Base-by-base conservation (phyloP, 2,113 vertebrate species). In the Chascanopsetta lugubris region DNA sequence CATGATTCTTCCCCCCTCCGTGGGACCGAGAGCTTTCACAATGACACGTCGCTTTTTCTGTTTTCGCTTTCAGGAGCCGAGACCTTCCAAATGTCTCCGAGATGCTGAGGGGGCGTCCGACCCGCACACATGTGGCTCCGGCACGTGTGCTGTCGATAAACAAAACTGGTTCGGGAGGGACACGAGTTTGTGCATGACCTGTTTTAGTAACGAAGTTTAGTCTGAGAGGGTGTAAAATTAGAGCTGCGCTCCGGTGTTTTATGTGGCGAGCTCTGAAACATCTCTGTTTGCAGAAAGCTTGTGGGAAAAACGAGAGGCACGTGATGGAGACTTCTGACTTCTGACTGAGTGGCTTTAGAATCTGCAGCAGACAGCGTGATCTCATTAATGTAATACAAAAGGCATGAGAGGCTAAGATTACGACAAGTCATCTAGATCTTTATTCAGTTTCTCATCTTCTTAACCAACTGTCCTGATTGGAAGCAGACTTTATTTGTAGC, bases 1-100 rank as follows among this genome's bases (percentile, higher is more conserved):
- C 36, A 59, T 53, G 59, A 75, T 75, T 86, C 80, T 72, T 80
- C 70, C 78, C 46, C 60, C 12, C 21, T n/a, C n/a, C n/a, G n/a
- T 21, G 45, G 64, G 30, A 30, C 54, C 40, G 30, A 60, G 45
- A 68, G 9, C 71, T 89, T 85, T 83, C 75, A 83, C 34, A 84
- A 70, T 83, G 72, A 86, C 50, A 75, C 64, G 53, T 40, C 29
- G 61, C 25, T 17, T 45, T 56, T 32, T 53, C 24, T 60, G 56
- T 54, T 69, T 25, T 43, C n/a, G 0, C 32, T 46, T 64, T 30
- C 7, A 30, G 43, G 57, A n/a, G n/a, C n/a, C n/a, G n/a, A n/a
- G n/a, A n/a, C n/a, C n/a, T n/a, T n/a, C n/a, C n/a, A n/a, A n/a
- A n/a, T n/a, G n/a, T n/a, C n/a, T n/a, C n/a, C n/a, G n/a, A n/a